Percentiles rank a stretch among this genome's conserved stretches.
These are phyloP conservation scores for Xestia sexstrigata DNA, from an alignment of 2,888 invertebrate genomes.

Conservation along the genomic window DNA sequence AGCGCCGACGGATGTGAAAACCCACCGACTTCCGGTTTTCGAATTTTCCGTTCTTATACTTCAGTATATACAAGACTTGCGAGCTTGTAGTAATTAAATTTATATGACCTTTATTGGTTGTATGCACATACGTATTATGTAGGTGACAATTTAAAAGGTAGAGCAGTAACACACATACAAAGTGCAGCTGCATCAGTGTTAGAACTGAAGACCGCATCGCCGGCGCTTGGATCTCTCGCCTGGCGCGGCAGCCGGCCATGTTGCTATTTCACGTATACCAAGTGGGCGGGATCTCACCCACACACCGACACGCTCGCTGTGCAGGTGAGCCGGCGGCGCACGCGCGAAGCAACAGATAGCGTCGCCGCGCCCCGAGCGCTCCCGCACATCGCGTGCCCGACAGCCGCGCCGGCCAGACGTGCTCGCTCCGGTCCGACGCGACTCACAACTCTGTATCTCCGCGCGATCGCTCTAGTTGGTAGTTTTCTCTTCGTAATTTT, in stretches of 20 bases:
- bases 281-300: constrained; percentile 63
- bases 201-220: constrained; percentile 3
- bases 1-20: constrained; percentile 16
- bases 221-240: constrained; percentile 19
- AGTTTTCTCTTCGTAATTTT: constrained; percentile 59
- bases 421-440: constrained; percentile 53
- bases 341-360: constrained; percentile 82
- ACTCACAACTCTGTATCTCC: constrained; percentile 44
- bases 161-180: constrained; percentile 1
- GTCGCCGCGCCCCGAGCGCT: constrained; percentile 62
- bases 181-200: constrained; percentile 46
- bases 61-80: background rate
- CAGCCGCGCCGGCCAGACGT: constrained; percentile 67
- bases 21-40: constrained; percentile 15
- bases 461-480: constrained; percentile 60
- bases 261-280: constrained; percentile 62
- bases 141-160: background rate
- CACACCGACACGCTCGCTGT: constrained; percentile 52
- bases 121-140: background rate
- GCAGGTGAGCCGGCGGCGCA: constrained; percentile 72
- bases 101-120: background rate
- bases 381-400: constrained; percentile 72
- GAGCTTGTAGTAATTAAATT: background rate
- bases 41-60: constrained; percentile 11
- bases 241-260: constrained; percentile 14